These are phyloP conservation scores for Lycodopsis pacificus DNA, from an alignment of 2,797 vertebrate species.

Conservation along the genomic window DNA sequence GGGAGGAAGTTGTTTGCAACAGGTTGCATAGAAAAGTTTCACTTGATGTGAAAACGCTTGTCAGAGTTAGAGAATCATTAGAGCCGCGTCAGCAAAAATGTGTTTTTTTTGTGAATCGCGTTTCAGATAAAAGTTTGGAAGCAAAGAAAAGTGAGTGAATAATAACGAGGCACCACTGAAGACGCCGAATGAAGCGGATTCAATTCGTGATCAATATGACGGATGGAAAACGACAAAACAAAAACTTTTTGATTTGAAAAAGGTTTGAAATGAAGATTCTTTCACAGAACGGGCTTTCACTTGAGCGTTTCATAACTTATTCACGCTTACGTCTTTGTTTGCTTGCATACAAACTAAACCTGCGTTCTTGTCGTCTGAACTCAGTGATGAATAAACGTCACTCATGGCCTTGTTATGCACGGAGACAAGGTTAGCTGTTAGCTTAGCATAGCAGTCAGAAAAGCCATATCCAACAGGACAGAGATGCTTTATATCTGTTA, in stretches of 20 bases:
- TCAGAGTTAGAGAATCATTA: slow-evolving; percentile 75
- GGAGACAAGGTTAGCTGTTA: slow-evolving; percentile 64
- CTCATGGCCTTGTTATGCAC: slow-evolving; percentile 85
- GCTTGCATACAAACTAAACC: slow-evolving; percentile 15
- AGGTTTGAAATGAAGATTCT: not conserved
- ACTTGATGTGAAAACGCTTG: slow-evolving; percentile 83
- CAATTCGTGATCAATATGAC: not conserved
- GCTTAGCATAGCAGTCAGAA: slow-evolving; percentile 83
- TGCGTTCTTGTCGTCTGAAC: slow-evolving; percentile 38
- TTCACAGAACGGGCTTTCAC: not conserved
- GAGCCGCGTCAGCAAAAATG: slow-evolving; percentile 78
- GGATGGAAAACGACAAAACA: not conserved
- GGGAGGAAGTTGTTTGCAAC: slow-evolving; percentile 45
- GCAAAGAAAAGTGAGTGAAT: slow-evolving; percentile 15
- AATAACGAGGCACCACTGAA: not conserved
- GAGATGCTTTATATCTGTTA: slow-evolving; percentile 88
- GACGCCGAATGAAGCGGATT: not conserved
- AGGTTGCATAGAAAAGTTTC: slow-evolving; percentile 58
- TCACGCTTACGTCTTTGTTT: not conserved
- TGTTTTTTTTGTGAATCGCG: slow-evolving; percentile 82
- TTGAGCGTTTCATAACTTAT: not conserved
- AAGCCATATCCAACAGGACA: slow-evolving; percentile 85
- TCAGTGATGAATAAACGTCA: not conserved
- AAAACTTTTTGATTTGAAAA: not conserved
- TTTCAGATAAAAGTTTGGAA: slow-evolving; percentile 87